phyloP scores from a whole-genome alignment of 2,113 vertebrate genomes.

The Eolophus roseicapilla region DNA sequence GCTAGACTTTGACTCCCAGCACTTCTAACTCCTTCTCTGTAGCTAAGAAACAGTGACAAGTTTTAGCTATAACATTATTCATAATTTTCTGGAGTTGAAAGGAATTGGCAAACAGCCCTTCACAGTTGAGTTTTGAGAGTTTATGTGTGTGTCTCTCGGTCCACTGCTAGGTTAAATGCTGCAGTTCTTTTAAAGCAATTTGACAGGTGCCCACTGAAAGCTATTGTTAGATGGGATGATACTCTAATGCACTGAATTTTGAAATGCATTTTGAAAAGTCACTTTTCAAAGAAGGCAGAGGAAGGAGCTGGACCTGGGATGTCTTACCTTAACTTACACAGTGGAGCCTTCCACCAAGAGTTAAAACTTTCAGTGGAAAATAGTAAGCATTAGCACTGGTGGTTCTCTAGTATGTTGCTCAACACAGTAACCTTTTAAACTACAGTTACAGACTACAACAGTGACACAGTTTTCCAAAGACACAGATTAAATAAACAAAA shows the following conservation, averaged over 20 bases:
- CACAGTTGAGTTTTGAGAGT: background rate
- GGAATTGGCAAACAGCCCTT: background rate
- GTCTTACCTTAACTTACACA: background rate
- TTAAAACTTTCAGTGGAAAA: background rate
- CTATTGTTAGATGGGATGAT: background rate
- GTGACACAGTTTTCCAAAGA: background rate
- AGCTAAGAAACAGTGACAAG: background rate
- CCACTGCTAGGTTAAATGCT: background rate
- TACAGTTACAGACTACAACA: background rate
- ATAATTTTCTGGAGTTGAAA: background rate
- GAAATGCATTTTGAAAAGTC: background rate
- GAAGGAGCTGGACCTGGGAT: background rate
- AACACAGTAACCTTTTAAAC: background rate
- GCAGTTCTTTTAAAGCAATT: background rate
- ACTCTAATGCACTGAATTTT: background rate
- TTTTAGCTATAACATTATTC: background rate
- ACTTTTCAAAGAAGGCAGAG: background rate
- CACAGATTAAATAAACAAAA: background rate
- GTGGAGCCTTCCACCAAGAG: background rate
- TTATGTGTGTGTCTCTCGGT: background rate
- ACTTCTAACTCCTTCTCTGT: background rate
- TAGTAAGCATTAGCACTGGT: background rate
- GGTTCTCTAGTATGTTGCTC: background rate
- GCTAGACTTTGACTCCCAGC: background rate
- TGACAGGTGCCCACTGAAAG: background rate